These are phyloP conservation scores for Lytechinus variegatus DNA, from an alignment of 35 echinoderm and acorn worm species.

Conservation along the genomic window DNA sequence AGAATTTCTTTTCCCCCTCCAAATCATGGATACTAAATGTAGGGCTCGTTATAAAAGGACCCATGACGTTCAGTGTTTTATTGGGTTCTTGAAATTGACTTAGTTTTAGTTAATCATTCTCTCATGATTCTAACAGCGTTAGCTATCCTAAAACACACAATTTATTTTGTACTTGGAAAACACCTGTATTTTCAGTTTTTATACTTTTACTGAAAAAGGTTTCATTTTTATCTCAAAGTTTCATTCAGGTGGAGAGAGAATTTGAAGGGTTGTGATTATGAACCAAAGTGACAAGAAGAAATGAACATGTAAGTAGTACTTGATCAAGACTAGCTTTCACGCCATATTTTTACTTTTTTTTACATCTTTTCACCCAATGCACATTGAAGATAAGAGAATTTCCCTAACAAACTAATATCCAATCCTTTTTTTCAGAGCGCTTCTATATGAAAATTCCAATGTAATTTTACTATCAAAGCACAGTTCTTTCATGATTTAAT, in stretches of 20 bases:
- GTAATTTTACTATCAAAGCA: too few species aligned
- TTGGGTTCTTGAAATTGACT: too few species aligned
- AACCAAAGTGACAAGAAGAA: neutral
- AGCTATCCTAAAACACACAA: neutral
- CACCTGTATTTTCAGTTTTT: neutral
- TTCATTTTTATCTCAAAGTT: neutral
- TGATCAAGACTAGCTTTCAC: neutral
- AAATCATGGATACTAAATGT: neutral
- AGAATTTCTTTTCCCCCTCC: neutral
- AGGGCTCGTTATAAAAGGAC: neutral
- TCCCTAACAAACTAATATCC: too few species aligned
- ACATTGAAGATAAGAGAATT: neutral
- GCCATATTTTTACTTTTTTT: neutral
- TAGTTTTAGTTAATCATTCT: neutral
- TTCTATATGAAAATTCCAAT: too few species aligned
- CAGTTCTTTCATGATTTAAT: too few species aligned
- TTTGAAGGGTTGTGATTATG: neutral
- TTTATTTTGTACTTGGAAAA: neutral
- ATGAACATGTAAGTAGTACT: neutral
- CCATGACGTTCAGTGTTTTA: too few species aligned
- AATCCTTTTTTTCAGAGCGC: too few species aligned
- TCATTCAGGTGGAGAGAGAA: conserved; percentile 17
- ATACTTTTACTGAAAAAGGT: neutral
- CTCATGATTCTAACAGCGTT: neutral
- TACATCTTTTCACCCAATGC: neutral